Evolutionary conservation across 2,113 vertebrate genomes (phyloP).

Genomic region (Tetraodon nigroviridis): DNA sequence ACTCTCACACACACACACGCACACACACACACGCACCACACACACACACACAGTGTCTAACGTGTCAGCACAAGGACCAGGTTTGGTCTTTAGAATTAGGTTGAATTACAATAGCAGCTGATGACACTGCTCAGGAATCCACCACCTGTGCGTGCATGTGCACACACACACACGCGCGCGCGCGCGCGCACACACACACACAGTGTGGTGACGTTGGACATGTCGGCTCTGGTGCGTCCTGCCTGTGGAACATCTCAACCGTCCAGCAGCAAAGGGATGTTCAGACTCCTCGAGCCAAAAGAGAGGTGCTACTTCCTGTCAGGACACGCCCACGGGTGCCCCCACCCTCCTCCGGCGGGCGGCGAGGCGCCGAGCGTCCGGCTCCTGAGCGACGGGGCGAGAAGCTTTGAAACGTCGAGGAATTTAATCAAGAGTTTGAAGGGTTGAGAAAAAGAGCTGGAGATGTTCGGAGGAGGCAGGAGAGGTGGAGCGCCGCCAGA

Average conservation of each 20-base stretch:
- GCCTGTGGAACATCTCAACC: not conserved
- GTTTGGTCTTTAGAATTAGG: conserved; percentile 47
- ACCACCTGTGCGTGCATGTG: not conserved
- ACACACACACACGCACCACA: conserved; percentile 36
- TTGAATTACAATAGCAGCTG: conserved; percentile 57
- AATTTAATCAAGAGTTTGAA: conserved; percentile 50
- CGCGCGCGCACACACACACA: too few species aligned
- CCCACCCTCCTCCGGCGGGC: conserved; percentile 30
- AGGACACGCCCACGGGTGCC: conserved; percentile 30
- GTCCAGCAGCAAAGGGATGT: not conserved
- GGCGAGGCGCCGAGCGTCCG: conserved; percentile 19
- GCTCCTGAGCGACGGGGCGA: conserved; percentile 39
- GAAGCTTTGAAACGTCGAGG: conserved; percentile 22
- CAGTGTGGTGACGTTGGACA: too few species aligned
- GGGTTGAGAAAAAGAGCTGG: not conserved
- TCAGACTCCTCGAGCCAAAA: not conserved
- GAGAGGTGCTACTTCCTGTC: conserved; percentile 28
- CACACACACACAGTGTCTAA: conserved; percentile 35
- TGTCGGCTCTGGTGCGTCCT: too few species aligned
- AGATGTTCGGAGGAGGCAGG: not conserved
- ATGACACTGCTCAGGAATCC: conserved; percentile 53
- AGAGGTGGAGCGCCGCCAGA: conserved; percentile 2
- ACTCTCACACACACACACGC: not conserved
- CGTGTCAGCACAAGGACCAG: conserved; percentile 21
- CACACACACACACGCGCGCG: not conserved